A percentile compares a stretch with the other conserved stretches of the same genome.
phyloP scores from a whole-genome alignment of 2,888 invertebrate species.

The Syrista parreyssii region DNA sequence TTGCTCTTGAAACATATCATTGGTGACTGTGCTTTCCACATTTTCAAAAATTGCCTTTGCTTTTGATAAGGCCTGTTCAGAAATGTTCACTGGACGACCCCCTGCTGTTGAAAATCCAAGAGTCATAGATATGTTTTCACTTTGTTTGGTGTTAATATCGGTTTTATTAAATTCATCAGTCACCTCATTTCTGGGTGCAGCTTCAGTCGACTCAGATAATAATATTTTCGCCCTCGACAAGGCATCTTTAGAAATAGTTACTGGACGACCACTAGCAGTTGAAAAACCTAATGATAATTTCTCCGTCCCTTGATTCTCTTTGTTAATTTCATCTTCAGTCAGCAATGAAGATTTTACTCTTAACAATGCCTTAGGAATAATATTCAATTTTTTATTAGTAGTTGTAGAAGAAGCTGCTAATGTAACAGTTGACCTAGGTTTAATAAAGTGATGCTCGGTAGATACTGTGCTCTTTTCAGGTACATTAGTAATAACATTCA shows the following conservation, averaged over 20 bases:
- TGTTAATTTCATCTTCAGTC: conserved; percentile 1
- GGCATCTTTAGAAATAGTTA: conserved; percentile 37
- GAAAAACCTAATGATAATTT: conserved; percentile 20
- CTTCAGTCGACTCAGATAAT: conserved; percentile 1
- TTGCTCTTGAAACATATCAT: not conserved
- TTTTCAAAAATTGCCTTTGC: conserved; percentile 21
- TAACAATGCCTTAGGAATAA: conserved; percentile 12
- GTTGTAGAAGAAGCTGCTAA: conserved; percentile 39
- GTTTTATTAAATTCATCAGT: not conserved
- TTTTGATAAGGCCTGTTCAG: conserved; percentile 30
- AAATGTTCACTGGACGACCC: conserved; percentile 39
- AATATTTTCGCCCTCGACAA: conserved; percentile 27
- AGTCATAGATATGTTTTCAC: not conserved
- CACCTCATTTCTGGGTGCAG: not conserved
- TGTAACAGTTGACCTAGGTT: too few species aligned
- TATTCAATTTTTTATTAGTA: conserved; percentile 30
- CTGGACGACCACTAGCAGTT: conserved; percentile 40
- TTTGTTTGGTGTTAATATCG: not conserved
- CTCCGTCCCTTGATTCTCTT: not conserved
- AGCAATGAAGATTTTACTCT: conserved; percentile 23
- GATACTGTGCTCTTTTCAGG: too few species aligned
- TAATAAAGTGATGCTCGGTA: too few species aligned
- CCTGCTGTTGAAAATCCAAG: conserved; percentile 55
- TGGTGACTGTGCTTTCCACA: not conserved
- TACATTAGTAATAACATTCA: too few species aligned